These are phyloP conservation scores for Alethe castanea DNA, from an alignment of 2,113 vertebrate genomes.

Conservation along the genomic window DNA sequence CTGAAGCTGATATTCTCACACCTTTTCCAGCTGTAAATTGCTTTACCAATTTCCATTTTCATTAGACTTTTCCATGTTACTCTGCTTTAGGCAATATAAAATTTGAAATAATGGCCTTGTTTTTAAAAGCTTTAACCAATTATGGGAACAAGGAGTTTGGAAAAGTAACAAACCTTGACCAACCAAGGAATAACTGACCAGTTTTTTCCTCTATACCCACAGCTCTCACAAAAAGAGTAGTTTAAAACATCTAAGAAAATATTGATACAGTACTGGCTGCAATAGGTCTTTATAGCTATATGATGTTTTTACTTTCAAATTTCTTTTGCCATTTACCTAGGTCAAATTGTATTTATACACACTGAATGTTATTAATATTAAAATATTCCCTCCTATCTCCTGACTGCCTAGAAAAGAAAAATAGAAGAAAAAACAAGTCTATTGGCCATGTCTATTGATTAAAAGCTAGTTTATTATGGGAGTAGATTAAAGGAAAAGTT, in stretches of 20 bases:
- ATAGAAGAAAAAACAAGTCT: neutral
- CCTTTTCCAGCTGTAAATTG: neutral
- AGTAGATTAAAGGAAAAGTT: neutral
- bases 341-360: neutral
- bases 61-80: neutral
- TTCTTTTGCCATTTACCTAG: neutral
- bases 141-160: neutral
- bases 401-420: neutral
- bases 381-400: neutral
- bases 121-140: neutral
- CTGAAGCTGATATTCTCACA: neutral
- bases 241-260: neutral
- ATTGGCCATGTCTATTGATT: neutral
- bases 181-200: neutral
- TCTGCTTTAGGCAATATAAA: neutral
- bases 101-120: neutral
- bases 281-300: neutral
- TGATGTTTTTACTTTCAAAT: neutral
- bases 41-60: conserved; percentile 13
- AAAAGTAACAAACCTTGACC: neutral
- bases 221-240: neutral
- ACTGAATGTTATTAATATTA: neutral
- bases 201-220: neutral
- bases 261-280: neutral
- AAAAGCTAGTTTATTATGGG: neutral